Evolutionary conservation across 2,888 invertebrate species (phyloP), one percentile per base, ranked within the genome.

Genomic region (Lacanobia wlatinum): DNA sequence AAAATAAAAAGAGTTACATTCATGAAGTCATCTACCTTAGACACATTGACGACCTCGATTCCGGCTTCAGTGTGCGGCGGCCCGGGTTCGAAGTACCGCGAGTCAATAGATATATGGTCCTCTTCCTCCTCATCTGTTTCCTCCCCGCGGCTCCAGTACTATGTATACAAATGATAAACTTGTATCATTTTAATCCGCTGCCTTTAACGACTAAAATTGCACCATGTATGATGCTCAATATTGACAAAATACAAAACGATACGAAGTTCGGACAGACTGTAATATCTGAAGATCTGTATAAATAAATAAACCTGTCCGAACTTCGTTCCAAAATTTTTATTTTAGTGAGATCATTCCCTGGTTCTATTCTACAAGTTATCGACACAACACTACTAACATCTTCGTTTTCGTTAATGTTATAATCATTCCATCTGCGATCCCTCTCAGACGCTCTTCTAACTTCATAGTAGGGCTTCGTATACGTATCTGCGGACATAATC

Each of bases 41-140:
- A 90, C 12, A 96, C 92, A 56, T 95, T 92, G 9, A 87, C 84
- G 46, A 96, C 87, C 67, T 85, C 90, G 69, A 96, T 93, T 1
- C 96, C 96, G 2, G 89, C 87, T 8, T 90, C 88, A 43, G 89
- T 62, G 46, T 91, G 68, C 0, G 78, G 63, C 0, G 91, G 90
- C 0, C 91, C 76, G 0, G 87, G 73, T 77, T 96, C 90, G 38
- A 90, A 90, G 76, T 72, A 90, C 38, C 71, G 80, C 12, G 63
- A 61, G 16, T 87, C 90, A 0, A 62, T 43, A 0, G 67, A 56
- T 0, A 87, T 87, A 3, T 82, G 82, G 8, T 85, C 81, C 23
- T 90, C 84, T 4, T 89, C 88, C 0, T 89, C 90, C 0, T 60
- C 65, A 1, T 88, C 88, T 0, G 56, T 92, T 6, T 69, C 75